These are phyloP conservation scores for Anticlea derivata DNA, from an alignment of 2,888 invertebrate genomes.

Conservation along the genomic window DNA sequence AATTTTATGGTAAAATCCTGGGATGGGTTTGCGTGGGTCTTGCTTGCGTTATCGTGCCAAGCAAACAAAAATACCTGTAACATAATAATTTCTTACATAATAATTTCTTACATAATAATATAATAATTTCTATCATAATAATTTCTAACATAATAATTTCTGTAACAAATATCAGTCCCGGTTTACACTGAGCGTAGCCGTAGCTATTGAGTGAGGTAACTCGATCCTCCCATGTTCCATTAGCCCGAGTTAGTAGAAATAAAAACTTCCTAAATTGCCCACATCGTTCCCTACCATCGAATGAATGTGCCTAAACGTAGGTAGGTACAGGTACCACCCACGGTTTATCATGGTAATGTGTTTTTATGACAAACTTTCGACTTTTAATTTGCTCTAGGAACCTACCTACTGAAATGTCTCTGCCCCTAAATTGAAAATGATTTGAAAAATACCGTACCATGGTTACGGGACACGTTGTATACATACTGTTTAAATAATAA, in stretches of 20 bases:
- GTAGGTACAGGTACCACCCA: conserved; percentile 4
- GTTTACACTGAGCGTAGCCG: not conserved
- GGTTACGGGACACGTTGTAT: no score
- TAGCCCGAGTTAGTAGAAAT: conserved; percentile 14
- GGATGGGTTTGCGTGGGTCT: no score
- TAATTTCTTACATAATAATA: no score
- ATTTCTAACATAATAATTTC: no score
- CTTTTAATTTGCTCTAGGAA: conserved; percentile 23
- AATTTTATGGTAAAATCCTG: no score
- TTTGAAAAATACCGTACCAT: no score
- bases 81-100: no score
- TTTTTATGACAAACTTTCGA: conserved; percentile 9
- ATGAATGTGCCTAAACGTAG: no score
- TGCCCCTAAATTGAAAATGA: not conserved
- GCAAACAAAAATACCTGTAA: no score
- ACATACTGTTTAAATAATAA: not conserved
- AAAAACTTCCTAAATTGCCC: conserved; percentile 21
- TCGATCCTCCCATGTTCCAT: conserved; percentile 11
- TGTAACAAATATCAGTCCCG: no score
- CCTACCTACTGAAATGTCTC: conserved; percentile 2
- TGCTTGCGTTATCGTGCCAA: no score
- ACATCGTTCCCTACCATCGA: conserved; percentile 14
- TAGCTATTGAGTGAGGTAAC: conserved; percentile 2
- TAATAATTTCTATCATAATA: no score
- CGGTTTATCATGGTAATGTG: conserved; percentile 23